A percentile compares a stretch with the other conserved stretches of the same genome.
Evolutionary conservation across 2,113 vertebrate genomes (phyloP).

Genomic region (Deroptyus accipitrinus): DNA sequence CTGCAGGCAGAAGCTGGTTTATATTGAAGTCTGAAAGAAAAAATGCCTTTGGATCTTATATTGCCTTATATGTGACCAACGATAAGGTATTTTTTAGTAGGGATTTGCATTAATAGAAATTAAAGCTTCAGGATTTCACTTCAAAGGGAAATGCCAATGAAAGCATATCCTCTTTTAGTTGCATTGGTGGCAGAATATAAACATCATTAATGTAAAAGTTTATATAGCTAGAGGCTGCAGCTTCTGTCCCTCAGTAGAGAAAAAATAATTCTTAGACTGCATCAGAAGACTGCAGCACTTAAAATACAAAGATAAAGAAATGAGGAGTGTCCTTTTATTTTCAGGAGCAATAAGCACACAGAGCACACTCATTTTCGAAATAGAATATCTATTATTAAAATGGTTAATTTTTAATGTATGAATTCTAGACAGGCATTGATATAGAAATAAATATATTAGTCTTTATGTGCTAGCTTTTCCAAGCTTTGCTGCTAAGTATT

Average conservation of each 20-base stretch:
- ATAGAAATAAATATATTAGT: conserved; percentile 33
- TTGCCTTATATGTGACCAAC: neutral
- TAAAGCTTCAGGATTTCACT: conserved; percentile 59
- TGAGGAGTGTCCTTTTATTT: neutral
- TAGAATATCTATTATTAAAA: conserved; percentile 27
- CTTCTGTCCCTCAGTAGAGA: neutral
- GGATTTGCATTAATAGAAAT: conserved; percentile 62
- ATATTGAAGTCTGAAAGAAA: conserved; percentile 18
- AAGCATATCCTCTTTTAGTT: conserved; percentile 35
- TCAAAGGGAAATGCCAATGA: conserved; percentile 51
- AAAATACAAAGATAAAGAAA: conserved; percentile 13
- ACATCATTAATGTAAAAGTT: conserved; percentile 9
- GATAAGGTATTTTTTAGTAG: conserved; percentile 44
- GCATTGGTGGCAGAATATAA: conserved; percentile 36
- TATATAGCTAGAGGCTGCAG: neutral
- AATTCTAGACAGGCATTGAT: neutral
- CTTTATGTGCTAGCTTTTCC: neutral
- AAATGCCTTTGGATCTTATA: conserved; percentile 13
- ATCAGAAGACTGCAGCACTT: neutral
- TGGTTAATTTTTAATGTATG: conserved; percentile 28
- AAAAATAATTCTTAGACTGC: neutral
- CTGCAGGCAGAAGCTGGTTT: conserved; percentile 8
- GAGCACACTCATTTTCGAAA: neutral
- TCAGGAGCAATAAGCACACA: neutral
- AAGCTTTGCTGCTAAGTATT: neutral